phyloP scores from a whole-genome alignment of 2,113 vertebrate genomes.

The Chascanopsetta lugubris region DNA sequence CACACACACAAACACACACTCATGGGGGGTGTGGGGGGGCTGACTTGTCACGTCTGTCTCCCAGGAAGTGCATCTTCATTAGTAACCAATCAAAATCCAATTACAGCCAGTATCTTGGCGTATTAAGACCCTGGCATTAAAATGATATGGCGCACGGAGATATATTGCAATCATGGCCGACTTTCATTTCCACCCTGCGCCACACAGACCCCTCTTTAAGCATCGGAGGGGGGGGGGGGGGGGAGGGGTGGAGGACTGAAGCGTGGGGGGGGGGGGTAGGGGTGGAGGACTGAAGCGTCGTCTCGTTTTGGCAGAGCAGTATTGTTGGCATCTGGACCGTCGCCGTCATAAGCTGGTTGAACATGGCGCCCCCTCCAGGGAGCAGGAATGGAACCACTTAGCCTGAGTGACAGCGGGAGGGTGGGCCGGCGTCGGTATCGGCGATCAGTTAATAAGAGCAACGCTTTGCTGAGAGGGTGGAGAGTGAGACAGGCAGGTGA shows the following conservation, averaged over 20 bases:
- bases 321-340: constrained; percentile 32
- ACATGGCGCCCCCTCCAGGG: constrained; percentile 35
- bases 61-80: constrained; percentile 82
- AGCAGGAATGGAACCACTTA: constrained; percentile 40
- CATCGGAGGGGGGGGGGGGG: constrained; percentile 3
- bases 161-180: constrained; percentile 81
- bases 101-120: constrained; percentile 79
- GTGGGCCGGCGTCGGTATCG: no score
- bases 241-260: neutral
- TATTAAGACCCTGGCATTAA: constrained; percentile 80
- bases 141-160: constrained; percentile 76
- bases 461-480: neutral
- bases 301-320: neutral
- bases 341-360: constrained; percentile 33
- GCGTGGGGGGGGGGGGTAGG: no score
- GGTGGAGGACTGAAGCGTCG: no score
- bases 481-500: neutral
- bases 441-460: constrained; percentile 11
- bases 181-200: constrained; percentile 76
- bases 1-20: no score
- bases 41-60: constrained; percentile 77
- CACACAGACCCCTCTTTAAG: constrained; percentile 51
- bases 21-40: constrained; percentile 50
- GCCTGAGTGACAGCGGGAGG: constrained; percentile 37
- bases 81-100: constrained; percentile 84